Evolutionary conservation across 2,113 vertebrate genomes (phyloP), one percentile per base, ranked within the genome.

Genomic region (Tonatia bakeri): DNA sequence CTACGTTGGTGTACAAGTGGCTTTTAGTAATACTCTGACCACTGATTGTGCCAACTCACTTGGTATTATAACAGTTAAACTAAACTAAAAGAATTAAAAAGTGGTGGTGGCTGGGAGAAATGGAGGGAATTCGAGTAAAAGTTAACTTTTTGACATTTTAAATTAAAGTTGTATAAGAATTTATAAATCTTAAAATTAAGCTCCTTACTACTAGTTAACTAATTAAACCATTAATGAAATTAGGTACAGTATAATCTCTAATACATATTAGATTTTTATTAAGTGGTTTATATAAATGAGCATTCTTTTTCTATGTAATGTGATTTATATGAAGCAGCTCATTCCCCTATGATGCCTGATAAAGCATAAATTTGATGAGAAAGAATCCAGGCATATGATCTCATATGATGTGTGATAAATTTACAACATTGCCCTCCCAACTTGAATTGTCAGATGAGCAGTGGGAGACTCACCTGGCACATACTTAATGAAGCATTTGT

Each of bases 71-170:
- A 94, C 69, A 88, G 56, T 59, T 59, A 59, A 59, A 59, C 56
- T 59, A 59, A 94, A 94, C 45, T 7, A 72, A 93, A 76, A 16
- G 43, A 88, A 69, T 76, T 94, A 61, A 88, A 61, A 69, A 54
- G 40, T 16, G 9, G 26, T 56, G 50, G 15, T 14, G 33, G 26
- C n/a, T n/a, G 56, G 31, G 28, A 47, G 47, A 87, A 86, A 80
- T 47, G 65, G 64, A 87, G 16, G n/a, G 80, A 81, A 70, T 52
- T 86, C 90, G 16, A 82, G 67, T 28, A 86, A 86, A 96, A 87
- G 81, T 69, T 52, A 69, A 4, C 90, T 81, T 90, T 88, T 90
- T n/a, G 72, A 92, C 31, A 85, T 96, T 86, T 94, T 61, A 76
- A 96, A 56, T 93, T 79, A 79, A 83, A 87, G 40, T 83, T 76